Base-by-base conservation (phyloP, 2,113 vertebrate species). In the Turnix velox region DNA sequence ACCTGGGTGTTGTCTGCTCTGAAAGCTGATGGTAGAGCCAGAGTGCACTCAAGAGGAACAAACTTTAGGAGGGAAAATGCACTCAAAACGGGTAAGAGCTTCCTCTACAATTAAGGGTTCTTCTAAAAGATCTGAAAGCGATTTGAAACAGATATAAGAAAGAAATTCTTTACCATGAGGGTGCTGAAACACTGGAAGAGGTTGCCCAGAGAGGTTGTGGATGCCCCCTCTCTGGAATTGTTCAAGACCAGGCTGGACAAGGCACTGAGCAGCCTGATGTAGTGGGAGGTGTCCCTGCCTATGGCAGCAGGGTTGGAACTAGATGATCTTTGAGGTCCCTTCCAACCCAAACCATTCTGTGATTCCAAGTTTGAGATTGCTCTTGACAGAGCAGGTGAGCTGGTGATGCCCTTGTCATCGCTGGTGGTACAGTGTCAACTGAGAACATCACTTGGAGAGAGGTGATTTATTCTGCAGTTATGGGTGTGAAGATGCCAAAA, bases 401-500 rank as follows among this genome's bases (percentile, higher is more conserved):
- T 61, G 58, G 16, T 65, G 67, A 28, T 63, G 46, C 35, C 51
- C 39, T 6, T 6, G 18, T 14, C 42, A 12, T 27, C 19, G 0
- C 1, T 18, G 27, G 18, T 73, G 72, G 23, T 12, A 6, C 46
- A 5, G 30, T 3, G 2, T 5, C 66, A 82, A 40, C 61, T 57
- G 66, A 79, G 81, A 81, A 40, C 19, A 2, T 86, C 76, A 52
- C n/a, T 52, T 65, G 74, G 37, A 67, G 52, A 72, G 43, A 67
- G 25, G 28, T 43, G 52, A 37, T 49, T 30, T 39, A 5, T 12
- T 43, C 83, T 58, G 20, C 9, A 6, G 5, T 4, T 2, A 1
- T 14, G 20, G 19, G 2, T 19, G 11, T 1, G 2, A 48, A 39
- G 28, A 24, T 14, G 17, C n/a, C n/a, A n/a, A n/a, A n/a, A 12